Percentiles rank a stretch among this genome's conserved stretches.
Conservation (phyloP, 37 sponge, comb jelly and placozoan species). For the Halisarca cf. caerulea region DNA sequence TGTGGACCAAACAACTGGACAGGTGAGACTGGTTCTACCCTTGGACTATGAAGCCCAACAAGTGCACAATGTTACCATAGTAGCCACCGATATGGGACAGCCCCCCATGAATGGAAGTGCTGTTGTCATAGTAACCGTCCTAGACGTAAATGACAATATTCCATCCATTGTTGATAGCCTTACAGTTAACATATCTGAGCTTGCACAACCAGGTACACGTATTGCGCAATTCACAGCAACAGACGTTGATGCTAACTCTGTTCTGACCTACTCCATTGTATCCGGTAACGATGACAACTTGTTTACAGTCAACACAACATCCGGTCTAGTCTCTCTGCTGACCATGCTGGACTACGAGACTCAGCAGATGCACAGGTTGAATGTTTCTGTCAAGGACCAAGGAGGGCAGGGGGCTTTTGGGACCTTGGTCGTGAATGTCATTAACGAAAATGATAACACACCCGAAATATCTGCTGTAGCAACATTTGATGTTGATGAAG, state of each 20-base stretch:
- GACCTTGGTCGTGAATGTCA: conserved; percentile 49
- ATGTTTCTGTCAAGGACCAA: conserved; percentile 56
- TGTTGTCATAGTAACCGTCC: conserved; percentile 40
- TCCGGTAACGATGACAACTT: conserved; percentile 23
- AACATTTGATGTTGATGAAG: conserved; percentile 42
- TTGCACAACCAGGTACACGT: background rate
- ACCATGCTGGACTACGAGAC: conserved; percentile 69
- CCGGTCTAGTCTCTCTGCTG: conserved; percentile 58
- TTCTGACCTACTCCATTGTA: background rate
- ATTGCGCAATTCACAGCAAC: conserved; percentile 36
- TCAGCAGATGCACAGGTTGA: conserved; percentile 33
- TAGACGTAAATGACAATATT: conserved; percentile 75
- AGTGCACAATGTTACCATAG: conserved; percentile 43
- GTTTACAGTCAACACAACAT: conserved; percentile 53
- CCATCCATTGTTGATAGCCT: conserved; percentile 45
- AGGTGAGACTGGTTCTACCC: background rate
- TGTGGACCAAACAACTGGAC: conserved; percentile 34
- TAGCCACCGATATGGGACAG: conserved; percentile 43
- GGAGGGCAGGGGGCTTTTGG: background rate
- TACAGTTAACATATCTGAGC: conserved; percentile 51
- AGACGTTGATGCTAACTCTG: conserved; percentile 46
- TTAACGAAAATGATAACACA: conserved; percentile 77
- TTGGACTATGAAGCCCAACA: conserved; percentile 45
- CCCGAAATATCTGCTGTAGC: conserved; percentile 47
- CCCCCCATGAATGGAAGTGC: conserved; percentile 16